These are phyloP conservation scores for Phenacoccus solenopsis DNA, from an alignment of 1,140 invertebrate species.

Conservation along the genomic window DNA sequence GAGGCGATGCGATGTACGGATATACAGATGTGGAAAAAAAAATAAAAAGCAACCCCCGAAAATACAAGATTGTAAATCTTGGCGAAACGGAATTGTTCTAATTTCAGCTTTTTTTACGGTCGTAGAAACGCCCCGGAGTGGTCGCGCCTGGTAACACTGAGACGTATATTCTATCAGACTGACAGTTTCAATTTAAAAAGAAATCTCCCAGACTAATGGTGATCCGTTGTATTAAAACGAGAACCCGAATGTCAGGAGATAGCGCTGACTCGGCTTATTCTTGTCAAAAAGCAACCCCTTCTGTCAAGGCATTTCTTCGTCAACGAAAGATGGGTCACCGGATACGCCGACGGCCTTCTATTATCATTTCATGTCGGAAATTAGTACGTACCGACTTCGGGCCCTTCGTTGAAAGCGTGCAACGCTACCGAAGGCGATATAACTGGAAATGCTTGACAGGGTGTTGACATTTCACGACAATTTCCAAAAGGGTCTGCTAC, in stretches of 20 bases:
- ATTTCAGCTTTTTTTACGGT: background rate
- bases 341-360: background rate
- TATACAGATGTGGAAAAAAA: background rate
- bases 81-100: background rate
- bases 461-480: constrained; percentile 13
- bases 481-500: background rate
- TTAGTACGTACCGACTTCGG: background rate
- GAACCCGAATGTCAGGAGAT: background rate
- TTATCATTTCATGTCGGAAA: constrained; percentile 14
- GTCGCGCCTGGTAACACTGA: background rate
- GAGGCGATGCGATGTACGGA: background rate
- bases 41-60: background rate
- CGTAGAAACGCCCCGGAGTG: too few relatives aligned
- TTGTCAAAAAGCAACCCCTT: constrained; percentile 11
- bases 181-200: constrained; percentile 17
- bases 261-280: constrained; percentile 12
- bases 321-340: constrained; percentile 9
- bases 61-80: background rate
- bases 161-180: background rate
- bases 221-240: constrained; percentile 14
- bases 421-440: background rate
- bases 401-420: background rate
- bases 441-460: constrained; percentile 8
- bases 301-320: background rate
- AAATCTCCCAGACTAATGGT: constrained; percentile 12